These are phyloP conservation scores for Eclectus roratus DNA, from an alignment of 2,113 vertebrate genomes.

Conservation along the genomic window DNA sequence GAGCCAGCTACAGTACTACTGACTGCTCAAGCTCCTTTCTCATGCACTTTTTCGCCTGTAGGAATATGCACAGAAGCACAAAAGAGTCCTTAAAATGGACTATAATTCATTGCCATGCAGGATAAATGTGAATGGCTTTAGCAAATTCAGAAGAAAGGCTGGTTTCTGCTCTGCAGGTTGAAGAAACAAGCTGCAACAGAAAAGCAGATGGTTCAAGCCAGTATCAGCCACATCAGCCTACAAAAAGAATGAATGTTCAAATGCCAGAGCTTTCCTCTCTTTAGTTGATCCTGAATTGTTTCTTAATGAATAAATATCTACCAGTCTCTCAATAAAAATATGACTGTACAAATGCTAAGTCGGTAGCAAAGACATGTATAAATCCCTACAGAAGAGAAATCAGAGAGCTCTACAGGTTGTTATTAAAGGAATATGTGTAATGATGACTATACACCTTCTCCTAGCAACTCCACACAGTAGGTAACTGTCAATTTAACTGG, in stretches of 20 bases:
- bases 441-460: slow-evolving; percentile 79
- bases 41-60: slow-evolving; percentile 60
- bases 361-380: slow-evolving; percentile 1
- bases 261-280: slow-evolving; percentile 65
- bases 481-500: slow-evolving; percentile 73
- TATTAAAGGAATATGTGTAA: slow-evolving; percentile 66
- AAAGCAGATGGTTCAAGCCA: slow-evolving; percentile 73
- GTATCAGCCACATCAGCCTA: slow-evolving; percentile 63
- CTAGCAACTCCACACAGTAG: slow-evolving; percentile 81
- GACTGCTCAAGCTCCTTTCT: slow-evolving; percentile 59
- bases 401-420: slow-evolving; percentile 76
- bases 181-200: slow-evolving; percentile 65
- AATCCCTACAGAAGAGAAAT: slow-evolving; percentile 59
- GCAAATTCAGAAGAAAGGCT: slow-evolving; percentile 65
- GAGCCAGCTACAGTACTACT: slow-evolving; percentile 69
- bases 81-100: slow-evolving; percentile 70
- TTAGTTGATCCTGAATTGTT: slow-evolving; percentile 50
- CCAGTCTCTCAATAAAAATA: slow-evolving; percentile 30
- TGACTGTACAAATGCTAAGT: slow-evolving; percentile 15
- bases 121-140: slow-evolving; percentile 70
- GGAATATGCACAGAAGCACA: slow-evolving; percentile 59
- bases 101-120: slow-evolving; percentile 62
- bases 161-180: slow-evolving; percentile 56
- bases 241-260: slow-evolving; percentile 59
- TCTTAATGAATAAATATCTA: slow-evolving; percentile 55